Base-by-base conservation (phyloP, 1,140 invertebrate genomes). In the Ceratosolen solmsi region DNA sequence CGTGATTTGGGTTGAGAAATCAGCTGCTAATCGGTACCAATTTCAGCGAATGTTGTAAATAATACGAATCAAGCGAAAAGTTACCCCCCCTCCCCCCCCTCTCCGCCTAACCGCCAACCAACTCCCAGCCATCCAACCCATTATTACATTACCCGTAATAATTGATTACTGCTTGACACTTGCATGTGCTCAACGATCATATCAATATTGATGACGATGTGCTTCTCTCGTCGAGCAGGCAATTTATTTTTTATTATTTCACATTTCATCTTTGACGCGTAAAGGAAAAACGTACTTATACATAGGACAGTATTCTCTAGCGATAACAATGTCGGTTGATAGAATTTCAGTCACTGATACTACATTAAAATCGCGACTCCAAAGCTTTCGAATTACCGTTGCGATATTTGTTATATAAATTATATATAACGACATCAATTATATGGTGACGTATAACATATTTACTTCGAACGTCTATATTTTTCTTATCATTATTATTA, bases 301-400 rank as follows among this genome's bases (percentile, higher is more conserved):
- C 75, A 88, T 89, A 89, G 84, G 88, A 88, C 88, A 90, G 89
- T 90, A 91, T 91, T 91, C 86, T 77, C 78, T 89, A 90, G 84
- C 81, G 83, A 68, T 90, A 89, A 83, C 82, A 84, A 80, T 83
- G 82, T 86, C 79, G 78, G 72, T 84, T 82, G 38, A 81, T 49
- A 82, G 80, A 78, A 78, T 54, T 86, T 89, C 88, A 86, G 84
- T 88, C 84, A 89, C 81, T 86, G 33, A 78, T 82, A 84, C 78
- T 85, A 85, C 84, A 86, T 87, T 82, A 77, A 86, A 86, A 86
- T 87, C 85, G 85, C 82, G 82, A 89, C 88, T 91, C 90, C 89
- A 91, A 91, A 91, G 89, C 85, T 89, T 88, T 91, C 90, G 89
- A 83, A 85, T 89, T 88, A 90, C 86, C 83, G 84, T 87, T 87